These are phyloP conservation scores for Cheilinus undulatus DNA, from an alignment of 2,113 vertebrate genomes.

Conservation along the genomic window DNA sequence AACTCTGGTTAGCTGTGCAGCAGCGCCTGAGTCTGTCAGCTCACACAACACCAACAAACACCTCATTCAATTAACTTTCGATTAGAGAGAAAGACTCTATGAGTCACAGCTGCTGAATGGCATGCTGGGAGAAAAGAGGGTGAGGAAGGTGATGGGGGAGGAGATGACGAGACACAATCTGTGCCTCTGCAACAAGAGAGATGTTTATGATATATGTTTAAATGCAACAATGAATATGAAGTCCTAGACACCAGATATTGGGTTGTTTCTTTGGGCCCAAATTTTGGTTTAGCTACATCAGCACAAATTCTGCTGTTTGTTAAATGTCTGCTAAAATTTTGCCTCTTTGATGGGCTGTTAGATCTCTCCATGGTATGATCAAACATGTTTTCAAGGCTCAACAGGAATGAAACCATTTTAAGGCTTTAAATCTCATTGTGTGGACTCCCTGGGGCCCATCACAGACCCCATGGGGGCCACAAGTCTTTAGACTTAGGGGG, in stretches of 20 bases:
- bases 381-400: neutral
- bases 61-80: constrained; percentile 18
- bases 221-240: no score
- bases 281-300: no score
- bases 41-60: constrained; percentile 1
- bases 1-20: neutral
- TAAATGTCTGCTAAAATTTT: no score
- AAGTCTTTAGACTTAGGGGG: neutral
- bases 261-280: no score
- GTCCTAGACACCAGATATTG: no score
- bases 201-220: no score
- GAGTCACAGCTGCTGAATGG: neutral
- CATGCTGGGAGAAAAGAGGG: neutral
- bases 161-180: neutral
- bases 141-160: neutral
- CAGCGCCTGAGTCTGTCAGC: constrained; percentile 1
- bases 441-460: neutral
- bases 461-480: neutral
- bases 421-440: neutral
- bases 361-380: no score
- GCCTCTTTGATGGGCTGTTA: no score
- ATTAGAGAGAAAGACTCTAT: constrained; percentile 1
- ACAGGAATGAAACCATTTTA: neutral
- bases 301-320: no score
- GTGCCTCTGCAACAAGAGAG: no score